Conservation (phyloP, 2,888 invertebrate genomes). For the Harmothoe impar region DNA sequence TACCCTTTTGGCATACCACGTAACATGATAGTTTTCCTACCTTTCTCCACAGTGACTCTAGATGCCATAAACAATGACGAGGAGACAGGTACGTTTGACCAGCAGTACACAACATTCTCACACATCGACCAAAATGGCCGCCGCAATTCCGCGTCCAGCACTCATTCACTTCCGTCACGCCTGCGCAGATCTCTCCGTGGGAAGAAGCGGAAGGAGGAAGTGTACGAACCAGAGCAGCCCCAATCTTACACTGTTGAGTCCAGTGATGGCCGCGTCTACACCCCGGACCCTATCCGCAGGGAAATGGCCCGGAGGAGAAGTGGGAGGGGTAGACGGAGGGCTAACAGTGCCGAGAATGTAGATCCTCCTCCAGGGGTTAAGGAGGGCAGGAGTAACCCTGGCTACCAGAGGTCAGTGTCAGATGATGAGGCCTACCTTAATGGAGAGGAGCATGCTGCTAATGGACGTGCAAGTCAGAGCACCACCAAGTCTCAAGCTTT, state of each 20-base stretch:
- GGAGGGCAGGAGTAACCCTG: background rate
- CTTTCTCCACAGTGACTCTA: background rate
- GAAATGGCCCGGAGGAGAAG: background rate
- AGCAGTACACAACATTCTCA: background rate
- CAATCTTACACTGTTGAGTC: slow-evolving; percentile 15
- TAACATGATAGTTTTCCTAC: no score
- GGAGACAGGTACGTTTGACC: background rate
- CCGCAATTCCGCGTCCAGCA: background rate
- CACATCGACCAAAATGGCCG: background rate
- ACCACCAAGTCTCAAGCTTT: no score
- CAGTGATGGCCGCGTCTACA: slow-evolving; percentile 54
- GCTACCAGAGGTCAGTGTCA: background rate
- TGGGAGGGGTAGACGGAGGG: background rate
- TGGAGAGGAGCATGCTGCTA: background rate
- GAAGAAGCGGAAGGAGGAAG: background rate
- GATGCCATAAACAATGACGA: background rate
- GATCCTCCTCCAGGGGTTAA: background rate
- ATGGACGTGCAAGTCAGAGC: background rate
- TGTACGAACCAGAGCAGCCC: background rate
- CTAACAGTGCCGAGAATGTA: background rate
- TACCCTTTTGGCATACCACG: no score
- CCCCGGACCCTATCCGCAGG: slow-evolving; percentile 42
- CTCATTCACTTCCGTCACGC: background rate
- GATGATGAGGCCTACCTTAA: background rate
- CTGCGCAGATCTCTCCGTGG: slow-evolving; percentile 28